These are phyloP conservation scores for Nephrotoma appendiculata DNA, from an alignment of 2,888 invertebrate genomes.

Conservation along the genomic window DNA sequence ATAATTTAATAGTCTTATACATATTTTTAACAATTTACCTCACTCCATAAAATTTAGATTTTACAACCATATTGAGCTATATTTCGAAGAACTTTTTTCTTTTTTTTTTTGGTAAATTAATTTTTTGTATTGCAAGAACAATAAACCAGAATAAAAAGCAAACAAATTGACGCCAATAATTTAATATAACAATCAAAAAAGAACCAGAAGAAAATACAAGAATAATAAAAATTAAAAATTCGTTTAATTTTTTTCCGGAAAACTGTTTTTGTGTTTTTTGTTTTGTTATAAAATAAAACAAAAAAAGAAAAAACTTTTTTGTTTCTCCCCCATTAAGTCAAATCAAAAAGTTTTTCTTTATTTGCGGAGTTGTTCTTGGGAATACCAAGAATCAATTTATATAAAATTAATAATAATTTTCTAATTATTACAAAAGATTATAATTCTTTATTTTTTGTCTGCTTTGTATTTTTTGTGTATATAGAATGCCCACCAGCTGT, in stretches of 20 bases:
- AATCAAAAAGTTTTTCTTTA: neutral
- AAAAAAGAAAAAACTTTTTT: neutral
- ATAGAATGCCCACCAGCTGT: constrained; percentile 84
- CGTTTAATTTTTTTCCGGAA: neutral
- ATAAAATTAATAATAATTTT: neutral
- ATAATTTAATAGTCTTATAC: neutral
- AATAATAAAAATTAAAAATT: neutral
- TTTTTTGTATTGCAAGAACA: neutral
- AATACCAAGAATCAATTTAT: neutral
- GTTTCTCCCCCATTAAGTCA: neutral
- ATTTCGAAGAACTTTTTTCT: neutral
- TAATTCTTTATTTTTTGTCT: neutral
- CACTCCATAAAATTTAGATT: neutral
- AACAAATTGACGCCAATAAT: neutral
- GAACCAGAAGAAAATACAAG: neutral
- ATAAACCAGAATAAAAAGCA: neutral
- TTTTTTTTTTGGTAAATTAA: neutral
- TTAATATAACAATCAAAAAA: neutral
- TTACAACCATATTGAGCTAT: neutral
- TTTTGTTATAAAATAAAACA: neutral
- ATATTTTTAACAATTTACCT: no score
- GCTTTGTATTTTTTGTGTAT: constrained; percentile 21
- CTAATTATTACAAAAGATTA: neutral
- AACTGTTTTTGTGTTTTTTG: neutral
- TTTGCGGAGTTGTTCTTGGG: neutral